Percentiles rank a stretch among this genome's conserved stretches.
These are phyloP conservation scores for Aselliscus stoliczkanus DNA, from an alignment of 2,797 vertebrate species.

Conservation along the genomic window DNA sequence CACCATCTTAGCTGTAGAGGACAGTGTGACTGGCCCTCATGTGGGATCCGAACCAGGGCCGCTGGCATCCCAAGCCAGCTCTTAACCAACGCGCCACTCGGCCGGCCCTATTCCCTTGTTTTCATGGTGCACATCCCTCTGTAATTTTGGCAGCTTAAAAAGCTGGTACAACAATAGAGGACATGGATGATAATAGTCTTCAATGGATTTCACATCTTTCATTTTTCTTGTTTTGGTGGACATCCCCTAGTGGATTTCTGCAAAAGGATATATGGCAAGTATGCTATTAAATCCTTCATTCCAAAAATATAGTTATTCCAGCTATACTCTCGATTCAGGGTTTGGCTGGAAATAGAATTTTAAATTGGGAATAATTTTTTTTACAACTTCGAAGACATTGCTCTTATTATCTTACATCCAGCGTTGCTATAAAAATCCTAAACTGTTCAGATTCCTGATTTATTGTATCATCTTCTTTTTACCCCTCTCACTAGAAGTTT, in stretches of 20 bases:
- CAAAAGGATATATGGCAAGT: background rate
- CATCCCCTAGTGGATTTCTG: background rate
- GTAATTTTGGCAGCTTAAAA: background rate
- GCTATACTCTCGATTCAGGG: background rate
- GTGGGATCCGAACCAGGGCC: no score
- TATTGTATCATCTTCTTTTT: background rate
- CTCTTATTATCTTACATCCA: background rate
- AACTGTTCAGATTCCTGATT: background rate
- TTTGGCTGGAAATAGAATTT: background rate
- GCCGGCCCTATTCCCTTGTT: background rate
- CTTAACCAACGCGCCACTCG: no score
- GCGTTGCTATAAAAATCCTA: background rate
- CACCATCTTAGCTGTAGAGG: no score
- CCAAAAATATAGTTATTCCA: background rate
- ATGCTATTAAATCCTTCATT: background rate
- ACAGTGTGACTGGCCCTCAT: no score
- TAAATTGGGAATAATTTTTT: background rate
- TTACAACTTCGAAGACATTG: background rate
- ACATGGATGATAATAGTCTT: background rate
- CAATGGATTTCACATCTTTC: background rate
- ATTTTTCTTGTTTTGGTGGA: background rate
- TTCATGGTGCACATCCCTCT: background rate
- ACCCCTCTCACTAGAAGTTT: background rate
- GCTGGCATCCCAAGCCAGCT: no score
- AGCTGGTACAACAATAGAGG: background rate